Base-by-base conservation (phyloP, 2,797 vertebrate genomes). In the Stomatorhinus walkeri region DNA sequence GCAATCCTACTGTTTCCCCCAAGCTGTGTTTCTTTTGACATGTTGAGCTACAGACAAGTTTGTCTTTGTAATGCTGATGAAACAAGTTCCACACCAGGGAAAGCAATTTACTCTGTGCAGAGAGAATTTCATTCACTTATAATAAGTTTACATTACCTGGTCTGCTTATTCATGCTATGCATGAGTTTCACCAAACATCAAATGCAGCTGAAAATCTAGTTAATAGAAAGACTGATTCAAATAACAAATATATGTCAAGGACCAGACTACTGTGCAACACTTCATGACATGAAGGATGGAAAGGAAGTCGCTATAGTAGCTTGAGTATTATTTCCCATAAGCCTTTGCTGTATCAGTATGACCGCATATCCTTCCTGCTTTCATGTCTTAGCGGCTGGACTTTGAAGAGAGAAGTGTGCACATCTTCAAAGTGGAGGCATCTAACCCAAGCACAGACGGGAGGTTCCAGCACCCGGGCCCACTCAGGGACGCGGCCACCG, bases 341-440 rank as follows among this genome's bases (percentile, higher is more conserved):
- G 7, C 16, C 36, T 40, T 79, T 43, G 40, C 36, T 43, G 32
- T 43, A 40, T 40, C 32, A 8, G 24, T 76, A 3, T 72, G 32
- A 36, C 48, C 9, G 68, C n/a, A 8, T 8, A 46, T 79, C 28
- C 46, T 19, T 48, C 64, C 19, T 49, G 14, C 19, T 52, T 54
- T 88, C 28, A 19, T 4, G 4, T 19, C 61, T 1, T 93, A 99
- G 98, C 93, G 93, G 1, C 93, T 99, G 72, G 98, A 99, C 92
- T 99, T 97, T 87, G 98, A 99, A 94, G 96, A 94, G 0, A 98
- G 97, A 92, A 98, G 97, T 86, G 95, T 96, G 0, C 98, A 99
- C 79, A 96, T 95, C 54, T 98, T 99, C 89, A 97, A 97, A 93
- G 97, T 99, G 0, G 97, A 98, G 89, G 98, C 97, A 0, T 96